Base-by-base conservation (phyloP, 2,888 invertebrate genomes). In the Dicyrtoma fusca region DNA sequence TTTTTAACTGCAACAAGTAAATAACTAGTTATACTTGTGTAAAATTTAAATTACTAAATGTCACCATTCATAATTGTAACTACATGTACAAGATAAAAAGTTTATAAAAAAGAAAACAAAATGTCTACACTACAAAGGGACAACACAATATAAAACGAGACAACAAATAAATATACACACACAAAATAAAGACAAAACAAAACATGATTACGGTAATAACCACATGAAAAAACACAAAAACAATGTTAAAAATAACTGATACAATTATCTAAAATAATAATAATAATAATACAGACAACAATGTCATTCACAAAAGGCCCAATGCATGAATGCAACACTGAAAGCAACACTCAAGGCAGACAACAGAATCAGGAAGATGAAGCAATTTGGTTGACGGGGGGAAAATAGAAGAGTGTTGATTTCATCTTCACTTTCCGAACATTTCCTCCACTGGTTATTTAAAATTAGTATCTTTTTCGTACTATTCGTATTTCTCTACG, bases 281-380 rank as follows among this genome's bases (percentile, higher is more conserved):
- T 45, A 62, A 42, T 26, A 44, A 59, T 53, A 69, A 25, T 19
- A 68, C 65, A 65, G 14, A 70, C 55, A 42, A 62, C 63, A 71
- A 61, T 49, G 47, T 49, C 17, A 68, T 42, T n/a, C 13, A 71
- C 62, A 69, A 64, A 64, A 64, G 65, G 49, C 57, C 55, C 14
- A 62, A 51, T 53, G 59, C 55, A 71, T 45, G 45, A 78, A 78
- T 80, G 80, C 80, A 76, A 80, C 80, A 78, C 63, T 72, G 78
- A 80, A 80, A 80, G 80, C 80, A 77, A 76, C 77, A 80, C 69
- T 72, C 64, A 76, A 79, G 76, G 79, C 80, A 76, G 70, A 79
- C 76, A 76, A 74, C 61, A 75, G 68, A 63, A 66, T 21, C 21
- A 66, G 57, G 59, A 59, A 44, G 66, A 66, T 34, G 55, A 66